Evolutionary conservation across 1,140 invertebrate genomes (phyloP).

Genomic region (Chlorops oryzae): DNA sequence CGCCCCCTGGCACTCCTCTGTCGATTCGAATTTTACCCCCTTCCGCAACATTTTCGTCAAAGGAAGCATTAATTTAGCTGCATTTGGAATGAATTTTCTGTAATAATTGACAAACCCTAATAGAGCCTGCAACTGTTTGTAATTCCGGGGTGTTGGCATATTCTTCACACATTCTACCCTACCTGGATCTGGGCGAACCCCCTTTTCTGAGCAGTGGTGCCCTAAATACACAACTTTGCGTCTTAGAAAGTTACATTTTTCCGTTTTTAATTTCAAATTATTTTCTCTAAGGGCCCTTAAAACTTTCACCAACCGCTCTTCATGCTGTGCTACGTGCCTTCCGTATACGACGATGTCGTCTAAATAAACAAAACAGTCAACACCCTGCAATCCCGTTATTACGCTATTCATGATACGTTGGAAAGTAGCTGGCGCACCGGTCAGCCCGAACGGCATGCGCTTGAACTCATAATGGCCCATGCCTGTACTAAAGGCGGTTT

Average conservation of each 20-base stretch:
- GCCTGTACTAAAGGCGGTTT: slow-evolving; percentile 49
- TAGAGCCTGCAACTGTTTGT: slow-evolving; percentile 30
- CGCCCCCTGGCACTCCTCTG: too few relatives aligned
- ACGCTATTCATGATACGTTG: slow-evolving; percentile 46
- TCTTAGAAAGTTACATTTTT: slow-evolving; percentile 34
- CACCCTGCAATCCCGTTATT: slow-evolving; percentile 33
- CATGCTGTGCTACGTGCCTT: slow-evolving; percentile 34
- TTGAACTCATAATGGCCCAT: slow-evolving; percentile 43
- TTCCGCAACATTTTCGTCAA: slow-evolving; percentile 10
- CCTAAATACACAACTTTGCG: slow-evolving; percentile 34
- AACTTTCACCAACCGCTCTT: slow-evolving; percentile 31
- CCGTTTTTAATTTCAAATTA: slow-evolving; percentile 36
- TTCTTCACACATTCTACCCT: too few relatives aligned
- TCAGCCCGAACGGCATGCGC: slow-evolving; percentile 48
- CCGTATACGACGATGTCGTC: slow-evolving; percentile 48
- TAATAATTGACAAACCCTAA: slow-evolving; percentile 16
- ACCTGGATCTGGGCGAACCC: slow-evolving; percentile 24
- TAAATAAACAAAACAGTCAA: slow-evolving; percentile 42
- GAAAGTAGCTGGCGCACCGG: slow-evolving; percentile 48
- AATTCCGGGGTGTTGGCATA: too few relatives aligned
- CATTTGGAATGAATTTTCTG: slow-evolving; percentile 16
- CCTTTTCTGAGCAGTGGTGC: slow-evolving; percentile 26
- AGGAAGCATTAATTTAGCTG: slow-evolving; percentile 11
- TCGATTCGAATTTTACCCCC: slow-evolving; percentile 1
- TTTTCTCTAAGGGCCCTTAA: slow-evolving; percentile 27